phyloP scores from a whole-genome alignment of 2,888 invertebrate species.

The Platynereis dumerilii region DNA sequence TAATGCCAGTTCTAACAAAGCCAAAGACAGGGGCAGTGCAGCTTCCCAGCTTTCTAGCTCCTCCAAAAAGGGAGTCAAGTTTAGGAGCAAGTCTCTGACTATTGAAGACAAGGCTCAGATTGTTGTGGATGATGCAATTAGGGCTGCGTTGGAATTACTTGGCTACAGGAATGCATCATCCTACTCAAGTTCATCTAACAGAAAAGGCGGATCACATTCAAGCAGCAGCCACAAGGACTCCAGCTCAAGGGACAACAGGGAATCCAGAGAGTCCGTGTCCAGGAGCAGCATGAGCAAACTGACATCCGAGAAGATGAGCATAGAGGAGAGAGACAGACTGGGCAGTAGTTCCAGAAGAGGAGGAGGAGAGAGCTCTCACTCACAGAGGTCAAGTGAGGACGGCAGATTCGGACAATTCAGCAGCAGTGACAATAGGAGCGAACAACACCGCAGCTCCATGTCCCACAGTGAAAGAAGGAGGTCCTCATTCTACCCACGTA shows the following conservation, averaged over 20 bases:
- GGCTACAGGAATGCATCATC: neutral
- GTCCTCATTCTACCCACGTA: neutral
- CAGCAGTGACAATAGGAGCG: no score
- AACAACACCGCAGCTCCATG: neutral
- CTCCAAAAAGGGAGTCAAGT: conserved; percentile 21
- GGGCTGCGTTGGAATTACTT: conserved; percentile 12
- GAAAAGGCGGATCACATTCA: neutral
- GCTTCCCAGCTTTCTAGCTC: no score
- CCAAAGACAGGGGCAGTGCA: no score
- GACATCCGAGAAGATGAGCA: no score
- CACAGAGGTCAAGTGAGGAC: neutral
- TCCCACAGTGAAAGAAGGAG: neutral
- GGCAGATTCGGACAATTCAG: neutral
- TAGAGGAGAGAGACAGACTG: neutral
- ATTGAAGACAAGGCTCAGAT: conserved; percentile 18
- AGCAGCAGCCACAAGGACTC: neutral
- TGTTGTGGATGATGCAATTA: conserved; percentile 25
- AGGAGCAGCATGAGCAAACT: no score
- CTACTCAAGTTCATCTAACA: neutral
- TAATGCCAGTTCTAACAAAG: no score
- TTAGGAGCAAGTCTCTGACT: conserved; percentile 2
- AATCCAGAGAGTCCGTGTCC: neutral
- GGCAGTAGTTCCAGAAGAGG: neutral
- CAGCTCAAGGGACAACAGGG: neutral
- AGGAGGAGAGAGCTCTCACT: neutral